Evolutionary conservation across 2,113 vertebrate species (phyloP).

Genomic region (Dascyllus trimaculatus): DNA sequence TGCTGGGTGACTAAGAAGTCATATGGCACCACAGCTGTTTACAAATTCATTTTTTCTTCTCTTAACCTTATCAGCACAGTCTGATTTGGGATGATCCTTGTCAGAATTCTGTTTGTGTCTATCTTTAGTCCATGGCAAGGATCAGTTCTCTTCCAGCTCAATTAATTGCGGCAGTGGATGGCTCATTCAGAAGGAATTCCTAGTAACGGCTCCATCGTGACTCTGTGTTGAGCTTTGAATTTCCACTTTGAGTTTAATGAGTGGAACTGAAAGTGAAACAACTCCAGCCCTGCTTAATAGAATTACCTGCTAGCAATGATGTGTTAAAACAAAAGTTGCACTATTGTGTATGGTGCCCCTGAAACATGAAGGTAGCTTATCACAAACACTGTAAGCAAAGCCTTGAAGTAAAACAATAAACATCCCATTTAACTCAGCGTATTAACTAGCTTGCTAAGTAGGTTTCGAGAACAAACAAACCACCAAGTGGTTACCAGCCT

Average conservation of each 20-base stretch:
- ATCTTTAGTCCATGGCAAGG: constrained; percentile 28
- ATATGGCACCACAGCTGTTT: not conserved
- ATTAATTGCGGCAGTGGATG: constrained; percentile 11
- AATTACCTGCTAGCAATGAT: not conserved
- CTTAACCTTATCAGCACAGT: not conserved
- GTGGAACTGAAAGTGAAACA: constrained; percentile 18
- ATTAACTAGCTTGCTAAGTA: no score
- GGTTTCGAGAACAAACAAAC: no score
- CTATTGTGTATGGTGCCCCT: not conserved
- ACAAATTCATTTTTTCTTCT: not conserved
- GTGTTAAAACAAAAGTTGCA: not conserved
- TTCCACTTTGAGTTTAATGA: constrained; percentile 33
- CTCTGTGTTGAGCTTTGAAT: constrained; percentile 8
- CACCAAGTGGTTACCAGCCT: no score
- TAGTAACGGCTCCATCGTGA: not conserved
- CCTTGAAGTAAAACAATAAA: no score
- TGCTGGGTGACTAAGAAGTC: not conserved
- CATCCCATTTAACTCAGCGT: no score
- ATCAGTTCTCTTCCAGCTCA: constrained; percentile 32
- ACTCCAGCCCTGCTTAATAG: constrained; percentile 8
- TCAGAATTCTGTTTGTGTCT: constrained; percentile 37
- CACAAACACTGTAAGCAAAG: not conserved
- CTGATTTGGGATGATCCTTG: constrained; percentile 14
- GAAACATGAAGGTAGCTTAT: not conserved
- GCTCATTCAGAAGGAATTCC: constrained; percentile 44